Percentiles rank a stretch among this genome's conserved stretches.
These are phyloP conservation scores for Lasioglossum malachurum DNA, from an alignment of 2,888 invertebrate genomes.

Conservation along the genomic window DNA sequence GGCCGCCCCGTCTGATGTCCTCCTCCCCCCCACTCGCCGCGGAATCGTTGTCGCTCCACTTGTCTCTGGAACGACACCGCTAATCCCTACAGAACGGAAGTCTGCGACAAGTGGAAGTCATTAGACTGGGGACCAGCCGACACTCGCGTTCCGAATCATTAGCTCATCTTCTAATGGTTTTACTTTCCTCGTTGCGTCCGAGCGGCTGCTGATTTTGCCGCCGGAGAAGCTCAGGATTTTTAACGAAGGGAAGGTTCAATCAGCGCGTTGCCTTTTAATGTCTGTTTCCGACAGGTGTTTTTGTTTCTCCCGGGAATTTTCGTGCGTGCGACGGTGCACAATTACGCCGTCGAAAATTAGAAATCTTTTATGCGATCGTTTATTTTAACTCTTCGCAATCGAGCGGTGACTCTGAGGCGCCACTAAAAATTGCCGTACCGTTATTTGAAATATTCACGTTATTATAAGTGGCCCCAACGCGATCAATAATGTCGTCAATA, in stretches of 20 bases:
- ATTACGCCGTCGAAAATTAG: too few species aligned
- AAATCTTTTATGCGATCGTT: too few species aligned
- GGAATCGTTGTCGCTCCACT: slow-evolving; percentile 31
- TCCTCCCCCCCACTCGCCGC: slow-evolving; percentile 6
- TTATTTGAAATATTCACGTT: too few species aligned
- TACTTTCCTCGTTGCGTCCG: background rate
- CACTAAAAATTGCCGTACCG: too few species aligned
- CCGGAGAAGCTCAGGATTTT: background rate
- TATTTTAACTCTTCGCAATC: too few species aligned
- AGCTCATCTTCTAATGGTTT: background rate
- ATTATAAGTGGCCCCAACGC: too few species aligned
- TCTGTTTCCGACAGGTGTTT: background rate
- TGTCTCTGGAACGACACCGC: slow-evolving; percentile 29
- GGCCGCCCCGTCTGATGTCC: slow-evolving; percentile 25
- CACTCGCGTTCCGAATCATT: slow-evolving; percentile 2
- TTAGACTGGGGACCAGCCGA: background rate
- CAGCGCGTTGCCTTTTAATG: background rate
- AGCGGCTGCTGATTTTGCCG: background rate
- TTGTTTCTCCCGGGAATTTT: background rate
- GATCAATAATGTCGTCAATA: too few species aligned
- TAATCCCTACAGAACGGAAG: slow-evolving; percentile 2
- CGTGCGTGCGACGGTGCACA: background rate
- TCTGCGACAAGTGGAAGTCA: background rate
- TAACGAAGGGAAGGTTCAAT: background rate
- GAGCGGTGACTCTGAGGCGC: too few species aligned